Conservation (phyloP, 1,140 invertebrate genomes). For the Drosophila novamexicana region DNA sequence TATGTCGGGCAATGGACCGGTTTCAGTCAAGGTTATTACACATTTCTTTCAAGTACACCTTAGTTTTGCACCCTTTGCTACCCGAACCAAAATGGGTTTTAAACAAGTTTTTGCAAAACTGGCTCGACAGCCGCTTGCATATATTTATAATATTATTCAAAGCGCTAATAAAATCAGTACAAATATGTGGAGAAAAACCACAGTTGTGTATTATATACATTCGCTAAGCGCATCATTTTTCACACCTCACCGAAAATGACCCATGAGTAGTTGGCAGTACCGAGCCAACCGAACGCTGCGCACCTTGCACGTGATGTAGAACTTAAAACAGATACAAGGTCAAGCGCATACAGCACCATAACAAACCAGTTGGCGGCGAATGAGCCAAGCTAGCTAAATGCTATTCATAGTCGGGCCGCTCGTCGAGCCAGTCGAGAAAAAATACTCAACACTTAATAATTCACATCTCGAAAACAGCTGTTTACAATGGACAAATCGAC, state of each 20-base stretch:
- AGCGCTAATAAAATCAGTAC: neutral
- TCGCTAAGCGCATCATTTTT: constrained; percentile 31
- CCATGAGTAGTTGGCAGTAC: constrained; percentile 22
- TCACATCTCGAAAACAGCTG: constrained; percentile 51
- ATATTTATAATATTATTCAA: constrained; percentile 39
- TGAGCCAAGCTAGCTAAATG: constrained; percentile 38
- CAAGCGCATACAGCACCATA: constrained; percentile 49
- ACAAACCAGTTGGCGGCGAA: constrained; percentile 28
- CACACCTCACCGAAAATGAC: constrained; percentile 47
- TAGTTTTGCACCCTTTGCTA: constrained; percentile 71
- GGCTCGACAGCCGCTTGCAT: constrained; percentile 63
- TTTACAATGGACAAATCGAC: constrained; percentile 44
- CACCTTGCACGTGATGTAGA: constrained; percentile 57
- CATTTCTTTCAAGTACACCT: constrained; percentile 77
- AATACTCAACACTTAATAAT: constrained; percentile 17
- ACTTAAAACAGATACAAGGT: constrained; percentile 75
- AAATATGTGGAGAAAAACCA: constrained; percentile 3
- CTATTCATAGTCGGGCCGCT: constrained; percentile 20
- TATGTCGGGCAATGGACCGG: constrained; percentile 50
- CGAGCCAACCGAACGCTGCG: constrained; percentile 6
- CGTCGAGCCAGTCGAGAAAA: constrained; percentile 13
- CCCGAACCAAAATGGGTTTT: constrained; percentile 46
- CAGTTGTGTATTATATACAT: constrained; percentile 13
- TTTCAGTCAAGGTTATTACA: constrained; percentile 52
- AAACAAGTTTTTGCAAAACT: constrained; percentile 73